Evolutionary conservation across 2,113 vertebrate species (phyloP), one percentile per base, ranked within the genome.

Genomic region (Tragulus kanchil): DNA sequence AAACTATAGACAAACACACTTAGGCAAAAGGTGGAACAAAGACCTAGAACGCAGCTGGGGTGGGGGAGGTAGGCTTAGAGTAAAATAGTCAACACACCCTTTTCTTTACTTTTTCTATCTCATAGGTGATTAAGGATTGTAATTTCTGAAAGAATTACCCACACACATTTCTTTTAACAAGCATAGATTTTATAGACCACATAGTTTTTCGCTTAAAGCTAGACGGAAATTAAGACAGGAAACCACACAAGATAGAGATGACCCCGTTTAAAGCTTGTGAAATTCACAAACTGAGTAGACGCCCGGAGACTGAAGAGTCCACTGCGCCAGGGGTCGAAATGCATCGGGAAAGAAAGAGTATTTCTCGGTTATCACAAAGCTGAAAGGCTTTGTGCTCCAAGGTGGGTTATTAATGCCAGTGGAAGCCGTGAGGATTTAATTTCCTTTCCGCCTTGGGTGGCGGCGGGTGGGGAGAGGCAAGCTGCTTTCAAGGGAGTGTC

Each of bases 391-490:
- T 58, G 59, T 93, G 88, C 36, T 54, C 50, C 62, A 50, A 89
- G 61, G 61, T 84, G 69, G 96, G 92, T 83, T 92, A 91, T 90
- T 95, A 94, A 71, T 58, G 86, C 79, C 77, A 45, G 36, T 81
- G 23, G 69, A 88, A 81, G 82, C 77, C 86, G 65, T 92, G 71
- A 94, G 69, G 85, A 92, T 97, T 96, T 96, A 81, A 94, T 97
- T 96, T 97, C 31, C 85, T 95, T 96, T 61, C 65, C 64, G 73
- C 73, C 28, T 28, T 75, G 25, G 62, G 54, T 48, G 15, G 23
- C 8, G n/a, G 26, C 5, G 16, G 6, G 1, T 15, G 19, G 8
- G 3, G 28, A 48, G 56, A 10, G 31, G 73, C 77, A 75, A 90
- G 28, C 23, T 79, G 90, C 78, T 93, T 67, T 94, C 42, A 62